These are phyloP conservation scores for Caracal caracal DNA, from an alignment of 2,113 vertebrate species.

Conservation along the genomic window DNA sequence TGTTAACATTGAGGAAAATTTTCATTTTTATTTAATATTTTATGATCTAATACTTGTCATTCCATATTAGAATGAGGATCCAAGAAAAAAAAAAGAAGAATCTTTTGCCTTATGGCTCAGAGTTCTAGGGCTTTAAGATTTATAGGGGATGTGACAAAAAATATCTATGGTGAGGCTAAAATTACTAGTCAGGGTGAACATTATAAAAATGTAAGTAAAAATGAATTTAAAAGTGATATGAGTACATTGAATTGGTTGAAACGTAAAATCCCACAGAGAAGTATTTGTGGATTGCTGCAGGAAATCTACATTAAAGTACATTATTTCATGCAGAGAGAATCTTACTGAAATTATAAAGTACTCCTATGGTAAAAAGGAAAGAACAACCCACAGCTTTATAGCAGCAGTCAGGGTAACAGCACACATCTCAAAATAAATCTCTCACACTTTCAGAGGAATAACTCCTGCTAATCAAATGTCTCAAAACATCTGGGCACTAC, in stretches of 20 bases:
- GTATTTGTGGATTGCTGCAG: constrained; percentile 73
- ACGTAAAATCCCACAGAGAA: constrained; percentile 71
- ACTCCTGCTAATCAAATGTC: constrained; percentile 65
- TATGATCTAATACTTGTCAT: constrained; percentile 28
- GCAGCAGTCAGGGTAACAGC: constrained; percentile 31
- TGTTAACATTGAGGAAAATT: constrained; percentile 25
- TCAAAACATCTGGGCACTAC: constrained; percentile 66
- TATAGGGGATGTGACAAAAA: constrained; percentile 64
- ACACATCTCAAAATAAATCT: constrained; percentile 73
- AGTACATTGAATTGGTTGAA: constrained; percentile 69
- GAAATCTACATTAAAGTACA: constrained; percentile 68
- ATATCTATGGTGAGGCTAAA: constrained; percentile 54
- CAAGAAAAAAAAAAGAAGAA: background rate
- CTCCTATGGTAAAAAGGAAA: constrained; percentile 67
- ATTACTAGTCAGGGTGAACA: constrained; percentile 70
- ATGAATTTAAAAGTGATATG: constrained; percentile 79
- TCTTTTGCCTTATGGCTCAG: constrained; percentile 56
- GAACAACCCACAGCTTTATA: constrained; percentile 66
- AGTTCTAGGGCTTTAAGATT: constrained; percentile 53
- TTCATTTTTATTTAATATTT: constrained; percentile 64
- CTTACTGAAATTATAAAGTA: constrained; percentile 69
- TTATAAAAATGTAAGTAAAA: constrained; percentile 70
- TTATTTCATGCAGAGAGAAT: constrained; percentile 70
- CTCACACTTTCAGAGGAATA: constrained; percentile 46
- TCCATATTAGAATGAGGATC: background rate